These are phyloP conservation scores for Chironomus striatipennis DNA, from an alignment of 1,140 invertebrate genomes.

Conservation along the genomic window DNA sequence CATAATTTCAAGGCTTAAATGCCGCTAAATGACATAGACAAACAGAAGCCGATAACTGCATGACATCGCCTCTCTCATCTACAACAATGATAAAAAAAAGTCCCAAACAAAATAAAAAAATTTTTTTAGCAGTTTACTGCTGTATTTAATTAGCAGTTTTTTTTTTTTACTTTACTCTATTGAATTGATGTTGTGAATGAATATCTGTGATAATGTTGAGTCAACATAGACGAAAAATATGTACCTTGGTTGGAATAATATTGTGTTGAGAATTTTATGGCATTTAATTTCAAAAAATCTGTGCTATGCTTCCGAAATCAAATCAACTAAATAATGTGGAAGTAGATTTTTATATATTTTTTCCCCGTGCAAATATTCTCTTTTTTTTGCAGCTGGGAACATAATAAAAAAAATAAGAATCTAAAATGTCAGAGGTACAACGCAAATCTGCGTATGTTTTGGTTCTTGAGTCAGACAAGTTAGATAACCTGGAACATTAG, in stretches of 20 bases:
- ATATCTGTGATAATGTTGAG: not conserved
- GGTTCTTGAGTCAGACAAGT: too few relatives aligned
- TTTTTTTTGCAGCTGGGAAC: too few relatives aligned
- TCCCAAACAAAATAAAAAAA: not conserved
- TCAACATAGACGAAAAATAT: not conserved
- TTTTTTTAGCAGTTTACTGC: not conserved
- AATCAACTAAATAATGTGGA: not conserved
- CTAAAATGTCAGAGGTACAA: too few relatives aligned
- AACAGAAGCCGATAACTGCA: not conserved
- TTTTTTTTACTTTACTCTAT: not conserved
- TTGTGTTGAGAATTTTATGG: not conserved
- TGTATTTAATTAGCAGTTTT: constrained; percentile 14
- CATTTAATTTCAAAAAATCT: constrained; percentile 1
- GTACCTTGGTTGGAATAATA: not conserved
- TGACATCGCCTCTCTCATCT: not conserved
- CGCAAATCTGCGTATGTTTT: too few relatives aligned
- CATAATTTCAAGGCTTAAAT: not conserved
- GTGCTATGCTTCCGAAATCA: not conserved
- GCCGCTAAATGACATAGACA: not conserved
- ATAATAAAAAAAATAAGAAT: too few relatives aligned
- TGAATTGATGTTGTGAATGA: not conserved
- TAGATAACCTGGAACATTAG: too few relatives aligned
- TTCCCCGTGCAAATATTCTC: too few relatives aligned
- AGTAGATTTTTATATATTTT: too few relatives aligned
- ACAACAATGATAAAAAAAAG: not conserved